Conservation (phyloP, 2,888 invertebrate species). For the Idaea dimidiata region DNA sequence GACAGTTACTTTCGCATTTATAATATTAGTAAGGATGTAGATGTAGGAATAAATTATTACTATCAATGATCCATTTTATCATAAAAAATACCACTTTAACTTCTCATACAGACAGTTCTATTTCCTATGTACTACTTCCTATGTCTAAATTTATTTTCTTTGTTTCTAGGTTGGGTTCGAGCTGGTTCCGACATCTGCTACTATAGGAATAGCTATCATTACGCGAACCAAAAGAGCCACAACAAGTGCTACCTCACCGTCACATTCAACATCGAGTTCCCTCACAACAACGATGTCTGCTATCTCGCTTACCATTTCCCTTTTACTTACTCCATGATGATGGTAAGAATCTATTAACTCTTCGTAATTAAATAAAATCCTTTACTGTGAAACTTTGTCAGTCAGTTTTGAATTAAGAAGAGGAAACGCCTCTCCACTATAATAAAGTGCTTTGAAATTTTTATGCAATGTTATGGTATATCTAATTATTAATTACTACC, state of each 20-base stretch:
- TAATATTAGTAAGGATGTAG: too few relatives aligned
- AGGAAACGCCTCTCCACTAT: too few relatives aligned
- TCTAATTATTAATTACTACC: too few relatives aligned
- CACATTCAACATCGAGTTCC: slow-evolving; percentile 89
- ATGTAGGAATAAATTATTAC: too few relatives aligned
- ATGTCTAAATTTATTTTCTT: neutral
- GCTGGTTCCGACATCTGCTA: slow-evolving; percentile 90
- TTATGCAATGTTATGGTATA: too few relatives aligned
- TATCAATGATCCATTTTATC: too few relatives aligned
- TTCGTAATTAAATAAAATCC: slow-evolving; percentile 4
- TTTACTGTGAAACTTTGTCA: slow-evolving; percentile 6
- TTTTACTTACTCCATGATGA: slow-evolving; percentile 88
- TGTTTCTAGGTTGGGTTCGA: slow-evolving; percentile 83
- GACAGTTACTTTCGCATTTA: too few relatives aligned
- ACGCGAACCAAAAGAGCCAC: slow-evolving; percentile 76
- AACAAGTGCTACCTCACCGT: slow-evolving; percentile 86
- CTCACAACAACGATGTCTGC: slow-evolving; percentile 87
- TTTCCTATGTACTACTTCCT: too few relatives aligned
- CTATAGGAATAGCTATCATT: slow-evolving; percentile 88
- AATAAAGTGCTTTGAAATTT: too few relatives aligned
- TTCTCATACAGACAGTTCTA: too few relatives aligned
- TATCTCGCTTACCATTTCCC: slow-evolving; percentile 94
- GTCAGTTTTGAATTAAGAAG: too few relatives aligned
- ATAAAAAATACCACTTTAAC: too few relatives aligned
- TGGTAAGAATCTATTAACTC: slow-evolving; percentile 68